A percentile compares a stretch with the other conserved stretches of the same genome.
Conservation (phyloP, 2,888 invertebrate species). For the Scaptomyza reducta region DNA sequence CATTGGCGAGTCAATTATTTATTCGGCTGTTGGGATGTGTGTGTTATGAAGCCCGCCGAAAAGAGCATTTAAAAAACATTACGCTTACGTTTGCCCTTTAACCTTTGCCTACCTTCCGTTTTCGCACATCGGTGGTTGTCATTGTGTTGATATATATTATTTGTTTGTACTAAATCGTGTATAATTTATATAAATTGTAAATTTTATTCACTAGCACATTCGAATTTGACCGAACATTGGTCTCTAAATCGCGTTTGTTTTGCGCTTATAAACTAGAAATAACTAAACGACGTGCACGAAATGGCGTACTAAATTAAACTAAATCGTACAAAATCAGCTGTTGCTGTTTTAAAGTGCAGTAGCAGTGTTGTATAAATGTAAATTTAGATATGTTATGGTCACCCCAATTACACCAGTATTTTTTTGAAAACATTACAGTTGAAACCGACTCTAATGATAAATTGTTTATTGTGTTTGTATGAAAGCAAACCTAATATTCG, state of each 20-base stretch:
- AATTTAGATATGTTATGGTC: conserved; percentile 10
- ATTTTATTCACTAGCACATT: conserved; percentile 31
- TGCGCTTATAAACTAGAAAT: conserved; percentile 12
- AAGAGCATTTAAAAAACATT: conserved; percentile 37
- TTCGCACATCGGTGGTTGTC: conserved; percentile 77
- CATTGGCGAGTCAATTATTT: conserved; percentile 13
- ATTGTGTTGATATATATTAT: conserved; percentile 55
- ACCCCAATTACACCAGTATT: conserved; percentile 12
- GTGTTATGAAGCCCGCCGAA: conserved; percentile 24
- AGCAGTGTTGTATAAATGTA: conserved; percentile 11
- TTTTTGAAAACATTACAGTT: background rate
- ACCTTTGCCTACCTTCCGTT: conserved; percentile 81
- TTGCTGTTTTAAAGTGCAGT: conserved; percentile 22
- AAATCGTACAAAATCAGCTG: conserved; percentile 39
- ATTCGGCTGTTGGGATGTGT: background rate
- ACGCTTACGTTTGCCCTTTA: conserved; percentile 37
- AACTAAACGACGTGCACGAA: conserved; percentile 36
- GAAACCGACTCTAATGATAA: background rate
- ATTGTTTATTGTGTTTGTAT: no score
- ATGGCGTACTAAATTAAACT: conserved; percentile 64
- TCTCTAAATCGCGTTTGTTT: conserved; percentile 11
- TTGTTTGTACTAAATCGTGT: conserved; percentile 33
- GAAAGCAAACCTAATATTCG: no score
- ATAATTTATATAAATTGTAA: conserved; percentile 22
- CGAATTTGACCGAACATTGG: conserved; percentile 17